Base-by-base conservation (phyloP, 2,113 vertebrate genomes). In the Reinhardtius hippoglossoides region DNA sequence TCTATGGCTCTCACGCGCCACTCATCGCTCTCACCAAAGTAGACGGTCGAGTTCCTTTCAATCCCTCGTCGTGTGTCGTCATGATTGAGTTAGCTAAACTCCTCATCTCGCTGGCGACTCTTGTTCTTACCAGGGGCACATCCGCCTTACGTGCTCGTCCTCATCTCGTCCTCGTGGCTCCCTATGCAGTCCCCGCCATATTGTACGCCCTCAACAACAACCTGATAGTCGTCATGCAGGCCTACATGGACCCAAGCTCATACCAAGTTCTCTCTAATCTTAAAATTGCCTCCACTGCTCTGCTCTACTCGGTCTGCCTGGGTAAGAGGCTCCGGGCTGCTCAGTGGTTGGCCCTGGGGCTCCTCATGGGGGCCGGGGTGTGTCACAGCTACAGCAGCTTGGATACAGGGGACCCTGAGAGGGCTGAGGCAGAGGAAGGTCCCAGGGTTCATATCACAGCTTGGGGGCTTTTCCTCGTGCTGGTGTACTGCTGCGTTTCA, bases 191-290 rank as follows among this genome's bases (percentile, higher is more conserved):
- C 2, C 97, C 97, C 0, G 97, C 97, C 2, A 24, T 96, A 48
- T 95, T 99, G 5, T 98, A 99, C 0, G 95, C 97, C 0, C 92
- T 96, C 67, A 99, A 97, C 94, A 99, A 99, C 93, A 98, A 99
- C 92, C 88, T 99, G 76, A 97, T 97, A 55, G 96, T 98, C 48
- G 89, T 96, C 84, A 96, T 99, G 95, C 98, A 99, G 88, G 94
- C 92, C 24, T 94, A 96, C 88, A 98, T 99, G 97, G 98, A 99
- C 79, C 98, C 98, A 20, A 96, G 96, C 90, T 98, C 96, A 58
- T 99, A 94, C 86, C 98, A 99, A 83, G 93, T 98, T 16, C 92
- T 99, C 48, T 96, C 97, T 61, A 98, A 99, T 91, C 92, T 98
- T 2, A 99, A 99, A 90, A 96, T 98, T 0, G 94, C 93, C 85